Evolutionary conservation across 2,888 invertebrate species (phyloP).

Genomic region (Polymixis flavicincta): DNA sequence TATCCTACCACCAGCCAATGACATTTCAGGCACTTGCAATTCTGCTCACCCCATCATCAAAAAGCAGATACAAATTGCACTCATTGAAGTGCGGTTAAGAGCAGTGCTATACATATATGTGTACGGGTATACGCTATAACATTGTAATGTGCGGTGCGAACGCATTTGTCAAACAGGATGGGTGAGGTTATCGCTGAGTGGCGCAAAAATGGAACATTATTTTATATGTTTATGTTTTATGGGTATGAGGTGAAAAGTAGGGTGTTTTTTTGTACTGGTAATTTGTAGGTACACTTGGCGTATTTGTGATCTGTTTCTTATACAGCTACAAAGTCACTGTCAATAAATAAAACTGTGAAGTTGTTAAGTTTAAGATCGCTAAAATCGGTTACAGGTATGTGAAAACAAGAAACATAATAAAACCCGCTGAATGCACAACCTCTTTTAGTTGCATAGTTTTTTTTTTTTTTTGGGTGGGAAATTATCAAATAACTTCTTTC

Average conservation of each 20-base stretch:
- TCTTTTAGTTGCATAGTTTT: too few relatives aligned
- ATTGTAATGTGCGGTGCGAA: constrained; percentile 59
- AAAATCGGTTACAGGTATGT: too few relatives aligned
- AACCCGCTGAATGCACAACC: too few relatives aligned
- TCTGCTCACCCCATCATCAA: constrained; percentile 7
- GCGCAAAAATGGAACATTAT: constrained; percentile 30
- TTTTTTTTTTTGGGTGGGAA: too few relatives aligned
- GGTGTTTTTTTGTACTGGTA: neutral
- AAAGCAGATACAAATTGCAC: constrained; percentile 51
- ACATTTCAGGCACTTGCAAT: constrained; percentile 10
- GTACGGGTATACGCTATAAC: constrained; percentile 10
- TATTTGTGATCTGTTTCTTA: too few relatives aligned
- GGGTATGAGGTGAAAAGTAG: neutral
- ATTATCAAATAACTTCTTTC: too few relatives aligned
- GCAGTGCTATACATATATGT: constrained; percentile 28
- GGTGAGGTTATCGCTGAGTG: constrained; percentile 48
- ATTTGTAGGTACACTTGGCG: too few relatives aligned
- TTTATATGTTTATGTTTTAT: constrained; percentile 34
- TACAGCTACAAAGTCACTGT: too few relatives aligned
- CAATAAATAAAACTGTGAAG: too few relatives aligned
- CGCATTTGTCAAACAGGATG: constrained; percentile 56
- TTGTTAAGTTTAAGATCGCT: too few relatives aligned
- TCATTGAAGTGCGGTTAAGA: constrained; percentile 48
- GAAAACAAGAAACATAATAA: too few relatives aligned
- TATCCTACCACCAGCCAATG: neutral